Conservation (phyloP, 2,113 vertebrate species). For the Saccopteryx leptura region DNA sequence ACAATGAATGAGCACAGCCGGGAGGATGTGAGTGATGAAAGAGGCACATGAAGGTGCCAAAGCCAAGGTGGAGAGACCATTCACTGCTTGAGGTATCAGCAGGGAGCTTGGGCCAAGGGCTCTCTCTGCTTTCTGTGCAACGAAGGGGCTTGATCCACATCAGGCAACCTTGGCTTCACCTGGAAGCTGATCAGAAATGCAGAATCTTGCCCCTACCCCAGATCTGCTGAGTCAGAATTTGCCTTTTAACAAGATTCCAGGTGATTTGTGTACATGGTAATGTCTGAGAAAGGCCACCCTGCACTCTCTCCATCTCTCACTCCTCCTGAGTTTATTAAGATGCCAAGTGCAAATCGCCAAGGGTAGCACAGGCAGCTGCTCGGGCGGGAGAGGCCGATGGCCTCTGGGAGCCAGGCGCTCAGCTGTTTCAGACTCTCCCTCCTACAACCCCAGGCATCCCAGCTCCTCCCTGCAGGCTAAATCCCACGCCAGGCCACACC, state of each 20-base stretch:
- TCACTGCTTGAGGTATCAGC: background rate
- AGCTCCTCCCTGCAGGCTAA: background rate
- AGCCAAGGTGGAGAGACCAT: too few relatives aligned
- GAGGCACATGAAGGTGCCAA: background rate
- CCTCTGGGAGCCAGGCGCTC: background rate
- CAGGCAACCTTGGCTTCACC: fast-evolving
- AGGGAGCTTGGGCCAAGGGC: too few relatives aligned
- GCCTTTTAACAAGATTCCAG: background rate
- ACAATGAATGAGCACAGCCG: background rate
- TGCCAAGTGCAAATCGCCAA: fast-evolving
- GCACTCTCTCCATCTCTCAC: background rate
- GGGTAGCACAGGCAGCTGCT: background rate
- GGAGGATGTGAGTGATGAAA: background rate
- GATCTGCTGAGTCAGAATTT: background rate
- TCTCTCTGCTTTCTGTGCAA: background rate
- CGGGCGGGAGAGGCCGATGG: background rate
- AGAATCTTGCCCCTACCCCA: background rate
- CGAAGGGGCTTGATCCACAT: background rate
- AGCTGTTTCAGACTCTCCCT: background rate
- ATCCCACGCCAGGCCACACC: background rate
- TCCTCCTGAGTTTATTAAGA: background rate
- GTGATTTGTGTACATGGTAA: fast-evolving
- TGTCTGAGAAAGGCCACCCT: background rate
- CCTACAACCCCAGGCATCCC: background rate
- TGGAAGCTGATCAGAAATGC: background rate